phyloP scores from a whole-genome alignment of 2,113 vertebrate genomes.

The Oreochromis tanganicae region DNA sequence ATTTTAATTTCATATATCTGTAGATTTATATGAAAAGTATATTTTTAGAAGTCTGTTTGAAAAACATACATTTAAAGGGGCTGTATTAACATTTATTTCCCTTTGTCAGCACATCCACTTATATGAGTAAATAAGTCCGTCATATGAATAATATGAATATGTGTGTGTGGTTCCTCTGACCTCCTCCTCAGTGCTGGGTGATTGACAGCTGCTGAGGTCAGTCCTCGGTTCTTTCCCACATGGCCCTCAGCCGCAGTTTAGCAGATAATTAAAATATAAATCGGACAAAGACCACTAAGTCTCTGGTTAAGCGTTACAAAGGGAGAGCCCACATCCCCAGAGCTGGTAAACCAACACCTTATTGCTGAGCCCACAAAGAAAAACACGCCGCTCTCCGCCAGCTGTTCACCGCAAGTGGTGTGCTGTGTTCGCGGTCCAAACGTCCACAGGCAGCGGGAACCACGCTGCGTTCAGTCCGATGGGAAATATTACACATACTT shows the following conservation, averaged over 20 bases:
- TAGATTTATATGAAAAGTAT: neutral
- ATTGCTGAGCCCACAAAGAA: slow-evolving; percentile 56
- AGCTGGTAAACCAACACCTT: slow-evolving; percentile 69
- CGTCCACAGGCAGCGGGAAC: neutral
- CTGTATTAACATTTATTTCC: neutral
- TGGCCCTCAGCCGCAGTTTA: slow-evolving; percentile 70
- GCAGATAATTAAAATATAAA: slow-evolving; percentile 79
- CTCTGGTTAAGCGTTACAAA: slow-evolving; percentile 67
- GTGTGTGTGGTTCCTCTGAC: neutral
- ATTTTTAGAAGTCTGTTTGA: neutral
- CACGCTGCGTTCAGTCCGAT: neutral
- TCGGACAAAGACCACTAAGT: slow-evolving; percentile 62
- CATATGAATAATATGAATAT: neutral
- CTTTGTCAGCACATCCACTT: neutral
- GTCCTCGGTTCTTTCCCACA: slow-evolving; percentile 55
- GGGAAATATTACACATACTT: neutral
- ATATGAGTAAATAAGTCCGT: neutral
- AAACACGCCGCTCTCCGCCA: slow-evolving; percentile 55
- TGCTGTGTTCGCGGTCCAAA: neutral
- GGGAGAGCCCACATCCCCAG: slow-evolving; percentile 44
- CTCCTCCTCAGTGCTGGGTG: slow-evolving; percentile 31
- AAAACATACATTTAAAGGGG: neutral
- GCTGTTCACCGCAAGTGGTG: slow-evolving; percentile 52
- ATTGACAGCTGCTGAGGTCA: slow-evolving; percentile 64
- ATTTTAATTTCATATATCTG: neutral